Evolutionary conservation across 2,113 vertebrate genomes (phyloP).

Genomic region (Cavia porcellus): DNA sequence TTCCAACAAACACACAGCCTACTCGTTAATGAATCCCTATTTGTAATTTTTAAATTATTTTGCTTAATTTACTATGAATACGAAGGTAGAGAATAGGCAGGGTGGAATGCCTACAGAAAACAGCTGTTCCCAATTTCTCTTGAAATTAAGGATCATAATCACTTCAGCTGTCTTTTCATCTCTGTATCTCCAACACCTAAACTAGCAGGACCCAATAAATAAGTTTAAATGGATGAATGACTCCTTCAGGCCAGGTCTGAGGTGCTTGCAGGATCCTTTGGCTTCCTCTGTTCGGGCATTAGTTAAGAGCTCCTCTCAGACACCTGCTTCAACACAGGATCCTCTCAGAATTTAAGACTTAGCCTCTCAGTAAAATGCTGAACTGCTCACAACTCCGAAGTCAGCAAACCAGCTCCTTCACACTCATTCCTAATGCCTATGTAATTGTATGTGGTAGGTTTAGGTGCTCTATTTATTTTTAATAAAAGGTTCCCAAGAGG

Average conservation of each 20-base stretch:
- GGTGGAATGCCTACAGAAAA: not conserved
- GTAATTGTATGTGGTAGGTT: not conserved
- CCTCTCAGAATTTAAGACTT: not conserved
- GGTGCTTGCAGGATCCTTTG: not conserved
- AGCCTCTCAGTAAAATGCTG: not conserved
- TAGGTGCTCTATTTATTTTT: slow-evolving; percentile 34
- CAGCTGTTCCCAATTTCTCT: slow-evolving; percentile 13
- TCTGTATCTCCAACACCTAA: not conserved
- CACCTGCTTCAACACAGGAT: not conserved
- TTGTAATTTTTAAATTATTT: slow-evolving; percentile 44
- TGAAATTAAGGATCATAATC: slow-evolving; percentile 6
- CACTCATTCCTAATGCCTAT: not conserved
- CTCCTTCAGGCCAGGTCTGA: not conserved
- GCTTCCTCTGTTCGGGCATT: not conserved
- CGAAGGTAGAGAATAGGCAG: not conserved
- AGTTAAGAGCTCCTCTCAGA: not conserved
- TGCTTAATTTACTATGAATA: not conserved
- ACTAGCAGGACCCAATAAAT: not conserved
- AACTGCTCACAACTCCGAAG: not conserved
- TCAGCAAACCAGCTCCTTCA: slow-evolving; percentile 2
- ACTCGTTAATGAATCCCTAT: not conserved
- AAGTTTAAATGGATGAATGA: not conserved
- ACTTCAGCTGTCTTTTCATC: not conserved
- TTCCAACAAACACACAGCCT: slow-evolving; percentile 33
- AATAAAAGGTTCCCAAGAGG: slow-evolving; percentile 20